Evolutionary conservation across 2,113 vertebrate species (phyloP), one percentile per base, ranked within the genome.

Genomic region (Sorex fumeus): DNA sequence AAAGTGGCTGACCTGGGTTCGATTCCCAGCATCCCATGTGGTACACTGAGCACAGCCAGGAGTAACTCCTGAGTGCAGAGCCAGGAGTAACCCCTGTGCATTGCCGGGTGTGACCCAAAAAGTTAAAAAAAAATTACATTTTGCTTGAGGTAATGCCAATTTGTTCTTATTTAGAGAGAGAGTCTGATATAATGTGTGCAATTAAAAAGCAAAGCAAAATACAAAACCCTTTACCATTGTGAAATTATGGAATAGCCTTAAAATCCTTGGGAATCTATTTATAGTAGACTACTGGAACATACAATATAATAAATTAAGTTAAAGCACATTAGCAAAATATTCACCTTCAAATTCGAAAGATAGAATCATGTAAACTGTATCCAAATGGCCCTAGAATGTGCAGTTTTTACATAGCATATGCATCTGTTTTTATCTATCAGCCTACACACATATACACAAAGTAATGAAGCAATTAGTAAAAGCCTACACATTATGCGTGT

Each of bases 141-240:
- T 21, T 87, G 1, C 6, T 32, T 19, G 81, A 83, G 60, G 4
- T 74, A 87, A 87, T 36, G 4, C 75, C 21, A 93, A 80, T 23
- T 1, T 8, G 3, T 85, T 96, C 87, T 1, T 1, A 75, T 13
- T 89, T 71, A 87, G 34, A 40, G 8, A 91, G 12, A 7, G 84
- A 23, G 62, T 96, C 30, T 27, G 0, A 96, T 90, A 21, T 30
- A 81, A 86, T 77, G 23, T 30, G 79, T 1, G n/a, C 3, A 23
- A 4, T 93, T 90, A 92, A 15, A 45, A 74, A 66, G 28, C 9
- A 30, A 30, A 28, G 27, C 4, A 36, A 21, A 34, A 80, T 53
- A 36, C 0, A 43, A 50, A 71, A 19, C 43, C 15, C 18, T 66
- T 87, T 62, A 34, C 30, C 16, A 82, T 3, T 88, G 70, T 45